Base-by-base conservation (phyloP, 2,797 vertebrate species). In the Fratercula arctica region DNA sequence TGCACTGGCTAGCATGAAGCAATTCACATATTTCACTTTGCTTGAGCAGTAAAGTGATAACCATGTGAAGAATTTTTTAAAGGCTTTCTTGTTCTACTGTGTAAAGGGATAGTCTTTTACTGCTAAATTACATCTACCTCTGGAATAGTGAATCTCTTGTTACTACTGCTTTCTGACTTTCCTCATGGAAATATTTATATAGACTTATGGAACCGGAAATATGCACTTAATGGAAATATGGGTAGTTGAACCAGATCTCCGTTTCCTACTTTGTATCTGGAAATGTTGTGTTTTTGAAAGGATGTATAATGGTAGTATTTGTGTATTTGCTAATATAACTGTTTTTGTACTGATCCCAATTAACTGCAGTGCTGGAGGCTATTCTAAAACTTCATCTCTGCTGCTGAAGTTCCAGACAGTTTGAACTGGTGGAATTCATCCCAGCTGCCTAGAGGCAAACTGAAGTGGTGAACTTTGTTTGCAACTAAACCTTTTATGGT, bases 341-440 rank as follows among this genome's bases (percentile, higher is more conserved):
- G 31, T 80, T 88, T 80, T 93, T 61, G 59, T 66, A 7, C 82
- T 85, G 66, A 63, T 91, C 85, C 73, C 1, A 3, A 57, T 78
- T 60, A 83, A 57, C 54, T 81, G 61, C 88, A 93, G 93, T 84
- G 60, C 60, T 85, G 85, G 91, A 83, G n/a, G 56, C 26, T 78
- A 20, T 69, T 91, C 54, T 83, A 77, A 80, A 92, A 50, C 64
- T 45, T 88, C 70, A 48, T 53, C 84, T 89, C 53, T 87, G 77
- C 74, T 87, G 61, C 59, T 64, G 77, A 64, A 85, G 67, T 80
- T 77, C 72, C 78, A 90, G 80, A 64, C 79, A 79, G 39, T 93
- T 80, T 95, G 90, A 76, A 86, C 41, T 87, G 77, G 25, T 89
- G 74, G 70, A 82, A 77, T 92, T 95, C 74, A 85, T 88, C 64